Evolutionary conservation across 64 coral and sea anemone species (phyloP), one percentile per base, ranked within the genome.

Genomic region (Orbicella faveolata): DNA sequence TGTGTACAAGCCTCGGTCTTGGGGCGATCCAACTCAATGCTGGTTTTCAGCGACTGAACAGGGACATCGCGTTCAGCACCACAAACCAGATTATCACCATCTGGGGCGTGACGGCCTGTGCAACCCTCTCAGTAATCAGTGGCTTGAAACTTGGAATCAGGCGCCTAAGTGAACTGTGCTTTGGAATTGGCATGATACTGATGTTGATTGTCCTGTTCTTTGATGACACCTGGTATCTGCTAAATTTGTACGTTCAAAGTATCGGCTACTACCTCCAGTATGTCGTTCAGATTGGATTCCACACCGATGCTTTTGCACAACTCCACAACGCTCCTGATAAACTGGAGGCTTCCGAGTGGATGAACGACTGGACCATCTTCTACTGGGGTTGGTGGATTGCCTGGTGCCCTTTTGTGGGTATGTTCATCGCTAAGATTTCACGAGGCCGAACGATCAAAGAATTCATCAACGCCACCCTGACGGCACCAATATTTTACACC

Each of bases 301-400:
- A 91, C 55, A 91, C 90, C 16, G 90, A 91, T 33, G 90, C 90
- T 9, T 91, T 91, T 77, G 90, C 90, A n/a, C 90, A 91, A 26
- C 57, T 62, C n/a, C 23, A 73, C 23, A 79, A 85, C 75, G 80
- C 90, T 35, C 90, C 90, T 5, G 90, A 91, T 85, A 51, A 53
- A 36, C 74, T 23, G 34, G 80, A 91, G 57, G 90, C 90, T 6
- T 15, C 61, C 23, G 36, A 25, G 4, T 91, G 90, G 90, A 91
- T 91, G 90, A 86, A 91, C 21, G 90, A 83, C 68, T 91, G 90
- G 90, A 91, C 90, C 6, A 91, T 91, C 61, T 91, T 91, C 80
- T 91, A 91, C 34, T 90, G 89, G 89, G 88, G 88, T 11, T 89
- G 88, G 90, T 91, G 90, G 90, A 86, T 91, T 59, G 90, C 90